phyloP scores from a whole-genome alignment of 1,140 invertebrate species.

The Lerema accius region DNA sequence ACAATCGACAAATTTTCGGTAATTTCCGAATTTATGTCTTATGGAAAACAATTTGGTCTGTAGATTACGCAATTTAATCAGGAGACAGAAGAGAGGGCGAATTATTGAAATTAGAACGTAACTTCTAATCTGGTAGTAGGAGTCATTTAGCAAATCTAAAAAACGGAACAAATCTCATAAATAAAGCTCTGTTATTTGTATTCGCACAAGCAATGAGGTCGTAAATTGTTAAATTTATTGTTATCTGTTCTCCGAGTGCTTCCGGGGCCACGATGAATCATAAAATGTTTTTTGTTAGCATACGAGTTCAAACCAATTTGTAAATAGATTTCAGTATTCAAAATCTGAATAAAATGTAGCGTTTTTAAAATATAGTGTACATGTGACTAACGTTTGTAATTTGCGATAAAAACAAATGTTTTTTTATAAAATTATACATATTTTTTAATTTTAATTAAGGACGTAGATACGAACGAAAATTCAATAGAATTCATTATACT shows the following conservation, averaged over 20 bases:
- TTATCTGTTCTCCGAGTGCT: constrained; percentile 42
- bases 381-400: background rate
- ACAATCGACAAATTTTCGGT: background rate
- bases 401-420: no score
- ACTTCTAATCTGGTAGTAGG: background rate
- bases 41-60: no score
- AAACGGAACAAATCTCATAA: constrained; percentile 4
- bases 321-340: background rate
- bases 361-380: no score
- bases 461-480: no score
- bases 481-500: no score
- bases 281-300: constrained; percentile 43
- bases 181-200: constrained; percentile 6
- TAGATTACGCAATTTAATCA: no score
- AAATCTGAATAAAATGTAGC: no score
- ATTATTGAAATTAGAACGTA: background rate
- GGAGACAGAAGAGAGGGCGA: no score
- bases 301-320: background rate
- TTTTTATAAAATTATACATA: no score
- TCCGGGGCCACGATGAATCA: constrained; percentile 40
- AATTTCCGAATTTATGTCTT: no score
- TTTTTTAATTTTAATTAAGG: no score
- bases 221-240: constrained; percentile 52
- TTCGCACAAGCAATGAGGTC: constrained; percentile 32
- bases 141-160: background rate